Evolutionary conservation across 1,140 invertebrate genomes (phyloP), one percentile per base, ranked within the genome.

Genomic region (Brachionus koreanus): DNA sequence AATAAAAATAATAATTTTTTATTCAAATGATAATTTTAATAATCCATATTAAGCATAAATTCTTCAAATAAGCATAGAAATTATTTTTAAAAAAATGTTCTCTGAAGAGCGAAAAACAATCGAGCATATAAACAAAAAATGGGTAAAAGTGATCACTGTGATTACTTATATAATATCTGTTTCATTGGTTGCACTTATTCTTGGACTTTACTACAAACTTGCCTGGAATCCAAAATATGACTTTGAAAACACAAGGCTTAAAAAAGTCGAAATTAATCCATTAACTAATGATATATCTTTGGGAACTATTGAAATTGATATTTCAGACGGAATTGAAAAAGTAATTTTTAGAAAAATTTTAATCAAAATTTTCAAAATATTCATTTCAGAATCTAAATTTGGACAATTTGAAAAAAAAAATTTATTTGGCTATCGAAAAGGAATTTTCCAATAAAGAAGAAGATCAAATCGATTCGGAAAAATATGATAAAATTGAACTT

Each of bases 181-280:
- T 82, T 98, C 95, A 12, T 89, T 96, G 83, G 95, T 95, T 0
- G 96, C 95, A 5, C 95, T 98, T 83, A 93, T 97, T 87, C 90
- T 98, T 29, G 96, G 95, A 0, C 90, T 97, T 10, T 98, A 98
- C 89, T 98, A 98, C 89, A 93, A 95, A 83, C 95, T 97, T 87
- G 91, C 98, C 83, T 98, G 96, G 96, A 92, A 96, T 87, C 94
- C 94, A 0, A 91, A 91, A 72, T 79, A 79, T 65, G 76, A 79
- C 23, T 25, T 25, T 33, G 69, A 74, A 4, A 46, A 46, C 29
- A 42, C 37, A 42, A 74, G 43, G 23, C 7, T 46, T n/a, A 46
- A 12, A 46, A 29, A 23, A 29, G 25, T 12, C 0, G 42, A 49
- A 3, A 7, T 16, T 23, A 35, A 29, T 35, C 9, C 13, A 5